Evolutionary conservation across 2,113 vertebrate genomes (phyloP), one percentile per base, ranked within the genome.

Genomic region (Triplophysa tibetana): DNA sequence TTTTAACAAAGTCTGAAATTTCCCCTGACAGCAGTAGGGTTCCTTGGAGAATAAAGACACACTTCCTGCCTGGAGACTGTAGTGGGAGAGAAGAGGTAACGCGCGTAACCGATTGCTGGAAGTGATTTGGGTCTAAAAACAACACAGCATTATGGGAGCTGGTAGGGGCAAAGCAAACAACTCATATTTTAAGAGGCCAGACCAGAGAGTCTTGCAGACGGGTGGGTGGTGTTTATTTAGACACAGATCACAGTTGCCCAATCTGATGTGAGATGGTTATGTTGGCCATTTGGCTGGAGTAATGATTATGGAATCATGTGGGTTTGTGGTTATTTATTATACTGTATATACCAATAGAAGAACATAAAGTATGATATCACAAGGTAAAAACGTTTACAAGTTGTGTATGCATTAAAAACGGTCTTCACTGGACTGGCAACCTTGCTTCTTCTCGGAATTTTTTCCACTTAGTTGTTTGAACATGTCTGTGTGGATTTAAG

Each of bases 41-140:
- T 56, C 21, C 11, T 29, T 9, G 94, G 95, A 93, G 93, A 92
- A 95, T 96, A 95, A 95, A 95, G 87, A 93, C 93, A 94, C 93
- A 93, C 95, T 95, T 83, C 95, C 91, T 94, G 93, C 91, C 91
- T 81, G 74, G 88, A 90, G 88, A 83, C 81, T 50, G 56, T 8
- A 11, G n/a, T 52, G 26, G 56, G 69, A 19, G 68, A 38, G 75
- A 92, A 92, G 88, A 90, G 89, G 88, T 88, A 82, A 91, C 89
- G 61, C 70, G 66, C 67, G 82, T 50, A 81, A 95, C 90, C 92
- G 94, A 94, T 95, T 93, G 93, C 95, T 96, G 95, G 95, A 98
- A 96, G 93, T 96, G 94, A 96, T 97, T 97, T 96, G 91, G 91
- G 94, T 92, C 93, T 94, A 94, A 95, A 95, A 96, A 96, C 94